These are phyloP conservation scores for Corapipo altera DNA, from an alignment of 2,113 vertebrate genomes.

Conservation along the genomic window DNA sequence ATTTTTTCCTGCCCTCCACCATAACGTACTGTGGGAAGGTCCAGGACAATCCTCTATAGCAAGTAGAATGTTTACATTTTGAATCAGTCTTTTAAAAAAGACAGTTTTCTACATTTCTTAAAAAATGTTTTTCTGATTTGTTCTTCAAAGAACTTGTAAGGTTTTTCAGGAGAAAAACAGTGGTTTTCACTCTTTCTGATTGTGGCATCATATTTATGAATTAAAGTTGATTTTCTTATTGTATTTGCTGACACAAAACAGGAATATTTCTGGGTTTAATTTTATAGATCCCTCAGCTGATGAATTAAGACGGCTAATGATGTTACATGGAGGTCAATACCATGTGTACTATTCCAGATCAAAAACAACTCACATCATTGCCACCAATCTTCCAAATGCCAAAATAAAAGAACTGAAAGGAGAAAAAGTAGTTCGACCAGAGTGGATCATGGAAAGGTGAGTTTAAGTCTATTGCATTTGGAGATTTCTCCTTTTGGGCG, in stretches of 20 bases:
- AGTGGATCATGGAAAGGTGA: conserved; percentile 97
- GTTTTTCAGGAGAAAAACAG: not conserved
- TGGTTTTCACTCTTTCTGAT: not conserved
- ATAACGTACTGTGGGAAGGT: not conserved
- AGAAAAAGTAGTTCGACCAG: conserved; percentile 92
- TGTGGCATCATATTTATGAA: not conserved
- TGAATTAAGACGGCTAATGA: conserved; percentile 92
- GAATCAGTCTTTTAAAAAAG: not conserved
- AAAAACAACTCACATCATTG: conserved; percentile 97
- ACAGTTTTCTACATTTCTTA: not conserved
- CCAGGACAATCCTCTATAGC: not conserved
- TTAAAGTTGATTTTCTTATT: not conserved
- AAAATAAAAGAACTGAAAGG: conserved; percentile 93
- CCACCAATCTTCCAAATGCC: conserved; percentile 92
- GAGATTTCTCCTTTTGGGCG: not conserved
- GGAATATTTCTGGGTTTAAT: conserved; percentile 37
- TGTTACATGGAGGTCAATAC: conserved; percentile 95
- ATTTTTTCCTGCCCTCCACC: not conserved
- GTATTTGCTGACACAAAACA: not conserved
- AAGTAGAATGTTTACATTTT: not conserved
- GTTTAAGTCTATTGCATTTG: not conserved
- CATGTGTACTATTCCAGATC: conserved; percentile 93
- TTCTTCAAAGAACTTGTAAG: not conserved
- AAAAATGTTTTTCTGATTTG: not conserved
- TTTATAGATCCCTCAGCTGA: conserved; percentile 90